Base-by-base conservation (phyloP, 2,113 vertebrate genomes). In the Clarias magur region DNA sequence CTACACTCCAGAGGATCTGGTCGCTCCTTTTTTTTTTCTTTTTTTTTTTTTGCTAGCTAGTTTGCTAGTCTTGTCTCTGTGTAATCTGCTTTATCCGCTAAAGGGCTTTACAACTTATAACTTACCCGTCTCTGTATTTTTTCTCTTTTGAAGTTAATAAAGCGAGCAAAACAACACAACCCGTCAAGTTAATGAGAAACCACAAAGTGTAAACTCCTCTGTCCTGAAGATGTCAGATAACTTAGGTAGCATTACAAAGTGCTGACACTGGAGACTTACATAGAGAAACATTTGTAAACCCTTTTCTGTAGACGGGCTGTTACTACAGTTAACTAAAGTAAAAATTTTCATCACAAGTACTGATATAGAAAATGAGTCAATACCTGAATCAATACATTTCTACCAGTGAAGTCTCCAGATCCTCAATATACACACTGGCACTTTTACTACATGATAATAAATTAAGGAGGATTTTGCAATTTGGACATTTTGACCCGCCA, bases 391-490 rank as follows among this genome's bases (percentile, higher is more conserved):
- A n/a, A 54, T 15, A 8, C 27, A 11, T 79, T 54, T n/a, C 12
- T n/a, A 11, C 19, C 42, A 53, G 21, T 53, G 34, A 73, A 0
- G 30, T 70, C 34, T 73, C 19, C 3, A n/a, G 42, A 76, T 53
- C 25, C 48, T 56, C n/a, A 10, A n/a, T 53, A 9, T n/a, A 27
- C 53, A 56, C 48, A 78, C 48, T 15, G 15, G 13, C 48, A 7
- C 75, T 16, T n/a, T n/a, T 56, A 27, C 73, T 21, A 73, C 11
- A 13, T 53, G 38, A 25, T 59, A 11, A 93, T 94, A 93, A 95
- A 94, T 93, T 95, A 86, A 92, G 94, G 93, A 93, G 94, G 94
- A 93, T 94, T 94, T 94, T 93, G 93, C 93, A 93, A 93, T 94
- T 94, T 94, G 93, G 93, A 94, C 93, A 92, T 94, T 93, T 91